These are phyloP conservation scores for Passer montanus DNA, from an alignment of 2,113 vertebrate genomes.

Conservation along the genomic window DNA sequence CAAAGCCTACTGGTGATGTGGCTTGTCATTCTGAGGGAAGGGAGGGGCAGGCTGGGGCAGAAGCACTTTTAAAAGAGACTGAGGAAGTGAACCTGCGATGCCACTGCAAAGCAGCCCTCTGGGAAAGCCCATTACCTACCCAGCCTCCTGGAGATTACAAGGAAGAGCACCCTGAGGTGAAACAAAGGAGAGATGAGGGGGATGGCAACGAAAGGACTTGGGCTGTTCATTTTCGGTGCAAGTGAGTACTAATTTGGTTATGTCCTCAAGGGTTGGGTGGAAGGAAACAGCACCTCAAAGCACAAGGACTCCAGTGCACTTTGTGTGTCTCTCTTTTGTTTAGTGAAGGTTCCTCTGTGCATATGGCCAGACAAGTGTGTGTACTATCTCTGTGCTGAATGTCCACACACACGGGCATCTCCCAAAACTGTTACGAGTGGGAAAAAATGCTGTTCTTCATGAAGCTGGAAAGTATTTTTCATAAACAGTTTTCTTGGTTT, in stretches of 20 bases:
- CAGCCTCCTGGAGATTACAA: neutral
- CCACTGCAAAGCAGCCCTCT: neutral
- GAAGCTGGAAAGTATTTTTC: neutral
- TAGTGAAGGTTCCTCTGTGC: neutral
- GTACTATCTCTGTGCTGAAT: neutral
- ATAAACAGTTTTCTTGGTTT: neutral
- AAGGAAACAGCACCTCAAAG: neutral
- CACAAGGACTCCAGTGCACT: neutral
- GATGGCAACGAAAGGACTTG: neutral
- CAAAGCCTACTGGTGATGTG: neutral
- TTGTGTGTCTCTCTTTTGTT: neutral
- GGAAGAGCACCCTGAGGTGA: neutral
- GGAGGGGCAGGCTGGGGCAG: neutral
- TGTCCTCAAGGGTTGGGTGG: neutral
- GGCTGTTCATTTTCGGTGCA: conserved; percentile 35
- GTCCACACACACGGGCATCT: neutral
- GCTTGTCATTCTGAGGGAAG: neutral
- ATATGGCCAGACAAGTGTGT: neutral
- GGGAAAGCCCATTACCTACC: neutral
- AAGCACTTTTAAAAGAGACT: neutral
- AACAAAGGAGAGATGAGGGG: neutral
- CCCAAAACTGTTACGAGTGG: neutral
- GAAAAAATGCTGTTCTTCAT: neutral
- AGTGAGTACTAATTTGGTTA: conserved; percentile 58
- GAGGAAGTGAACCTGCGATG: neutral